These are phyloP conservation scores for Tyto alba DNA, from an alignment of 2,113 vertebrate species.

Conservation along the genomic window DNA sequence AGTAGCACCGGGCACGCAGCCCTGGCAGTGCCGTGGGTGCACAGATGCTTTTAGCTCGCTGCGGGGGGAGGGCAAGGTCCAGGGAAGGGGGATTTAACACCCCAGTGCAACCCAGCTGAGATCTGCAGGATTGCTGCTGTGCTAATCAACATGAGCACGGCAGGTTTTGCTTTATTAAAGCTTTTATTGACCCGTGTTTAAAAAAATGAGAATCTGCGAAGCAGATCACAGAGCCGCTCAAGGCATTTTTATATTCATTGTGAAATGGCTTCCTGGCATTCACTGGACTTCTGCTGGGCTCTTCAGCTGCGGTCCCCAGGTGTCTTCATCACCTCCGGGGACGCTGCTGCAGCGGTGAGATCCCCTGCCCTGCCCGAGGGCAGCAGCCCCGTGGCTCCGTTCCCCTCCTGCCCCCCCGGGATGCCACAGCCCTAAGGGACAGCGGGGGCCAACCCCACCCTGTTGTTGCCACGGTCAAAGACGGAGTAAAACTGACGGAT, in stretches of 20 bases:
- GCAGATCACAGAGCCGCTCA: background rate
- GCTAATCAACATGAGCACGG: fast-evolving
- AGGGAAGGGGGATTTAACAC: background rate
- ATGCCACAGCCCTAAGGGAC: background rate
- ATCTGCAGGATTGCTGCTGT: background rate
- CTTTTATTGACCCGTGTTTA: background rate
- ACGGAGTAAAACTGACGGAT: constrained; percentile 75
- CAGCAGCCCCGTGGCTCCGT: fast-evolving
- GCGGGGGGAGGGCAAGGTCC: background rate
- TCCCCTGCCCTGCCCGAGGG: background rate
- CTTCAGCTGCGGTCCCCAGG: background rate
- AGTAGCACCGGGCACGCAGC: fast-evolving
- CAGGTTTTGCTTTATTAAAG: background rate
- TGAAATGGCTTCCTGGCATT: background rate
- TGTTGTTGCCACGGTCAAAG: constrained; percentile 76
- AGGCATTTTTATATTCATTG: background rate
- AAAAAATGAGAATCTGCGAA: background rate
- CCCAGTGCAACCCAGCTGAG: background rate
- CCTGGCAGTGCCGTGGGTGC: background rate
- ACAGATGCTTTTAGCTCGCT: fast-evolving
- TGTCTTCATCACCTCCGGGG: background rate
- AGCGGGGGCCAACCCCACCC: constrained; percentile 70
- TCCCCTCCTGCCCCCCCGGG: background rate
- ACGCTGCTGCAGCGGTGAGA: background rate
- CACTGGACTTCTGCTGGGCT: background rate